Conservation (phyloP, 2,888 invertebrate genomes). For the Acanthosepion esculentum region DNA sequence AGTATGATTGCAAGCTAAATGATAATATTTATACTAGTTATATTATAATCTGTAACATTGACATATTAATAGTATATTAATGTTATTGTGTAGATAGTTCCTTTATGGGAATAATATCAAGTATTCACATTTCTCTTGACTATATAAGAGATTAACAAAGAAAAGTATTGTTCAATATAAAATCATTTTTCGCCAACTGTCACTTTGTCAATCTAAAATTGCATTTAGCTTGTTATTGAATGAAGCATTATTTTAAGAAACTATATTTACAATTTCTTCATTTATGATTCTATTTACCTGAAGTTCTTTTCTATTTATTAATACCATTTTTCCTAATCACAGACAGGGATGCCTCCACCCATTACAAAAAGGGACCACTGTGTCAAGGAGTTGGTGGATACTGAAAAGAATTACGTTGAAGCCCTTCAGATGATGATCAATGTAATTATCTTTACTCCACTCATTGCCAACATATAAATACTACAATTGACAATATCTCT, state of each 20-base stretch:
- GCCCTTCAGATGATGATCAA: constrained; percentile 84
- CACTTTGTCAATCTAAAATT: neutral
- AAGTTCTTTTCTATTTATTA: neutral
- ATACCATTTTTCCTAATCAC: neutral
- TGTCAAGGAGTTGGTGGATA: constrained; percentile 89
- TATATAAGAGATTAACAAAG: neutral
- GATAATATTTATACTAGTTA: too few species aligned
- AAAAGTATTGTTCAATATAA: neutral
- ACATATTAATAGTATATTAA: neutral
- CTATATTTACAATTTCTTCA: constrained; percentile 36
- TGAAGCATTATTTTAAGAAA: constrained; percentile 35
- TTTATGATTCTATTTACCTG: neutral
- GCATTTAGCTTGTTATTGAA: neutral
- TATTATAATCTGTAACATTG: too few species aligned
- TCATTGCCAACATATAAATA: neutral
- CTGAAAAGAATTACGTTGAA: constrained; percentile 96
- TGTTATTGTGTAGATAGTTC: neutral
- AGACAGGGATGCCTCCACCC: constrained; percentile 56
- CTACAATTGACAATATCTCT: neutral
- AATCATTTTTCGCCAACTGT: neutral
- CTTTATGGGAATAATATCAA: neutral
- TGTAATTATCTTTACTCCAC: constrained; percentile 61
- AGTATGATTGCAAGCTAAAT: too few species aligned
- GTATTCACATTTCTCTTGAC: neutral
- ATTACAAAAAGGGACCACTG: constrained; percentile 90